phyloP scores from a whole-genome alignment of 1,140 invertebrate genomes.

The Metaphire vulgaris region DNA sequence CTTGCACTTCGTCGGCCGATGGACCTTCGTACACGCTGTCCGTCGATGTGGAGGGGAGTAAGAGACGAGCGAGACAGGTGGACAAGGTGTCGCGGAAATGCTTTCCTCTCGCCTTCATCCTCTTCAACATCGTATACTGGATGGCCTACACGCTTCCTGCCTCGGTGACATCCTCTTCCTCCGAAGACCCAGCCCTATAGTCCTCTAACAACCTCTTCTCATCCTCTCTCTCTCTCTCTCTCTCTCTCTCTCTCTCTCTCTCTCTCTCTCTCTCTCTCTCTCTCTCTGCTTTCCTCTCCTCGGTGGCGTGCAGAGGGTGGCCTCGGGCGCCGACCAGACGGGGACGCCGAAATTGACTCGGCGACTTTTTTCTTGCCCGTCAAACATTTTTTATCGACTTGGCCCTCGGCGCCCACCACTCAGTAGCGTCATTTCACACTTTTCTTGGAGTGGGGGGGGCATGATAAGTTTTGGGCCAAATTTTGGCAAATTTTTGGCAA shows the following conservation, averaged over 20 bases:
- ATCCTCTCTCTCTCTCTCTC: slow-evolving; percentile 2
- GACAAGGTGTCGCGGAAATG: slow-evolving; percentile 74
- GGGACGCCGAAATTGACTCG: too few species aligned
- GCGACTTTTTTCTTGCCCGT: too few species aligned
- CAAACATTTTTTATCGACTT: too few species aligned
- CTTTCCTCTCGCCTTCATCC: slow-evolving; percentile 76
- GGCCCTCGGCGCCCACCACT: too few species aligned
- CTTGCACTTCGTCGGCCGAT: neutral
- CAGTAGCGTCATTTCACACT: too few species aligned
- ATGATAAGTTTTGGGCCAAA: too few species aligned
- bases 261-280: neutral
- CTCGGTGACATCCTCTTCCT: neutral
- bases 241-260: slow-evolving; percentile 3
- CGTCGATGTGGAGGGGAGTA: slow-evolving; percentile 17
- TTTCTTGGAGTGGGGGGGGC: too few species aligned
- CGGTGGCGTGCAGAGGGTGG: too few species aligned
- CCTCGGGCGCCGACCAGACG: too few species aligned
- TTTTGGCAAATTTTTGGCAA: too few species aligned
- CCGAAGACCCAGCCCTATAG: neutral
- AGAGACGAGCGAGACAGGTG: slow-evolving; percentile 46
- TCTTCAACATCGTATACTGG: slow-evolving; percentile 84
- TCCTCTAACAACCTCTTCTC: neutral
- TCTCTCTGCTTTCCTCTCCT: too few species aligned
- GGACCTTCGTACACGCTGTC: slow-evolving; percentile 1
- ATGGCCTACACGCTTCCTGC: slow-evolving; percentile 57